Base-by-base conservation (phyloP, 2,888 invertebrate species). In the Tortrix viridana region DNA sequence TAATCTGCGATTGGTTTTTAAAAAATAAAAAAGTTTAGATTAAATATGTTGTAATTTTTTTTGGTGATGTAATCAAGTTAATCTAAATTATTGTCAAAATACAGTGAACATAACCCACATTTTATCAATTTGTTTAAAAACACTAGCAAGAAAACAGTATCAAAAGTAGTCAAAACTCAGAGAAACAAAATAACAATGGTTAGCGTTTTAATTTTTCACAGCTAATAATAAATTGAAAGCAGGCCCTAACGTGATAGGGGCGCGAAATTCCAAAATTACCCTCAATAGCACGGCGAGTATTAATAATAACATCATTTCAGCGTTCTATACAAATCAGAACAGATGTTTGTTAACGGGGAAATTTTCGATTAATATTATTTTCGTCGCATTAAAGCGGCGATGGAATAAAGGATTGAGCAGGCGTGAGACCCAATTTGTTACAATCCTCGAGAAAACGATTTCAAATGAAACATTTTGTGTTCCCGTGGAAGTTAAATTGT, bases 361-460 rank as follows among this genome's bases (percentile, higher is more conserved):
- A 84, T 84, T 84, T 82, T 81, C 84, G 81, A 88, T 88, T 89
- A 88, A 88, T 89, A 89, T 88, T 82, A 79, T 85, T 82, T 86
- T 86, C 80, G 79, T 80, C 78, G 77, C 75, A 82, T 85, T 85
- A 84, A 82, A 77, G 74, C 76, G 75, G 79, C 81, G 82, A 84
- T 83, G 83, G 86, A 88, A 89, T 86, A 88, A 89, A 88, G 86
- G 87, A 84, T 86, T 89, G 86, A 82, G 81, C 79, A 75, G 81
- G 84, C 85, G 85, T 85, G 81, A 85, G 85, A 88, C 88, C 85
- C 85, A 89, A 89, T 90, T 90, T 87, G 84, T 85, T 84, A 86
- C 82, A 85, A 85, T 85, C 84, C 82, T 84, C 81, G 78, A 84
- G 83, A 84, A 87, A 88, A 88, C 75, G 82, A 75, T 85, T 85